Evolutionary conservation across 1,140 invertebrate species (phyloP).

Genomic region (Eueides isabella): DNA sequence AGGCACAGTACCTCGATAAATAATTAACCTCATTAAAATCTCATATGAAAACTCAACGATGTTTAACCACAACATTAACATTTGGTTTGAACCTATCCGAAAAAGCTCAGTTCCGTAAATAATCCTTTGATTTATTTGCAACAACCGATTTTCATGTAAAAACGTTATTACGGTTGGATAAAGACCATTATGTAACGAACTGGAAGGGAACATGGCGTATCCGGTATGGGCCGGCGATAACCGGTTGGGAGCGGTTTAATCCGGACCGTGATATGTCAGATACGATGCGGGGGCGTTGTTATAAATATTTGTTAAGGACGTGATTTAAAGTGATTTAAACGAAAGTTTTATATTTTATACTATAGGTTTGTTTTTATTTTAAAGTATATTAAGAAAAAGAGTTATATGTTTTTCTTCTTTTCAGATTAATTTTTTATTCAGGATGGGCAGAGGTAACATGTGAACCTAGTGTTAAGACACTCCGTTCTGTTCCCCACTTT

Average conservation of each 20-base stretch:
- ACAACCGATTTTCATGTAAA: constrained; percentile 12
- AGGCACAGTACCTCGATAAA: not conserved
- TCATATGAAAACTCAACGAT: not conserved
- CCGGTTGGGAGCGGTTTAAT: constrained; percentile 36
- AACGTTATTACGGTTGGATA: constrained; percentile 21
- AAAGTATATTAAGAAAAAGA: no score
- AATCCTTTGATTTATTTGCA: constrained; percentile 2
- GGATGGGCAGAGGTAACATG: no score
- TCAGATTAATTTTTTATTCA: no score
- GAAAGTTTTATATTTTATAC: no score
- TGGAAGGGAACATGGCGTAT: constrained; percentile 16
- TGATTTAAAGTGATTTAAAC: no score
- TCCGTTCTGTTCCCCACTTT: no score
- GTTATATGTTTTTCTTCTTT: no score
- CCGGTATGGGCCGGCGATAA: constrained; percentile 42
- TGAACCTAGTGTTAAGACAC: no score
- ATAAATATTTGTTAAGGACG: constrained; percentile 10
- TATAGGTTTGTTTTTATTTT: no score
- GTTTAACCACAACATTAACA: not conserved
- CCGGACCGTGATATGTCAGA: constrained; percentile 31
- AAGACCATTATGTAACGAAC: constrained; percentile 21
- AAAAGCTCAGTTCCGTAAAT: not conserved
- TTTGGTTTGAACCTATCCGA: not conserved
- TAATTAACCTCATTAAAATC: not conserved
- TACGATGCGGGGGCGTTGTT: not conserved